phyloP scores from a whole-genome alignment of 1,140 invertebrate genomes.

The Oncopodura yosiiana region DNA sequence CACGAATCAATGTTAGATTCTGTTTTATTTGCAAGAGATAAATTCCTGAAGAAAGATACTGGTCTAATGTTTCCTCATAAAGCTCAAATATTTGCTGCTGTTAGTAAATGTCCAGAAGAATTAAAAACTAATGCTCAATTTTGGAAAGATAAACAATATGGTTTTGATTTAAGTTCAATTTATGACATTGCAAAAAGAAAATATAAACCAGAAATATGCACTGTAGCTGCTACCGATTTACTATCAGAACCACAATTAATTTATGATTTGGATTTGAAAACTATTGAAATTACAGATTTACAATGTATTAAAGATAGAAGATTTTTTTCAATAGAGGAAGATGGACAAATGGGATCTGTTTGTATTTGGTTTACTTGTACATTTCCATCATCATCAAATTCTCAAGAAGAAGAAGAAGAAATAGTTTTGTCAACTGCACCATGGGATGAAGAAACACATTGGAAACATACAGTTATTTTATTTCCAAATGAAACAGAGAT shows the following conservation, averaged over 20 bases:
- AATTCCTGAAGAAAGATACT: constrained; percentile 57
- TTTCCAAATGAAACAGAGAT: constrained; percentile 38
- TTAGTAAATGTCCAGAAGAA: constrained; percentile 58
- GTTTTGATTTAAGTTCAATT: constrained; percentile 29
- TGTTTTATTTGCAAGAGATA: constrained; percentile 80
- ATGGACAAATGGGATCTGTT: constrained; percentile 61
- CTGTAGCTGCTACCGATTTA: constrained; percentile 32
- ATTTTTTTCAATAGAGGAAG: constrained; percentile 43
- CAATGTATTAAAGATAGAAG: constrained; percentile 37
- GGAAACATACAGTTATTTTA: constrained; percentile 86
- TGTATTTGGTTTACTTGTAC: constrained; percentile 44
- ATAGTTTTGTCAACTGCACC: constrained; percentile 63
- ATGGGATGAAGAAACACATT: constrained; percentile 69
- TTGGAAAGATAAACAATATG: constrained; percentile 47
- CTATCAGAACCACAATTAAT: constrained; percentile 41
- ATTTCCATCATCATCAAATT: constrained; percentile 36
- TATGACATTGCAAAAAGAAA: constrained; percentile 10
- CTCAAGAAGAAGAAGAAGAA: constrained; percentile 36
- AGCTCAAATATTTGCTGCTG: constrained; percentile 46
- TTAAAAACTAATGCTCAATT: constrained; percentile 43
- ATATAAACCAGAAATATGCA: constrained; percentile 24
- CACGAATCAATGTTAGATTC: constrained; percentile 98
- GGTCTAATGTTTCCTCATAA: constrained; percentile 45
- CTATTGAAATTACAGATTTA: constrained; percentile 36
- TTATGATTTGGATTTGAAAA: constrained; percentile 38